phyloP scores from a whole-genome alignment of 2,888 invertebrate genomes.

The Lasioglossum calceatum region DNA sequence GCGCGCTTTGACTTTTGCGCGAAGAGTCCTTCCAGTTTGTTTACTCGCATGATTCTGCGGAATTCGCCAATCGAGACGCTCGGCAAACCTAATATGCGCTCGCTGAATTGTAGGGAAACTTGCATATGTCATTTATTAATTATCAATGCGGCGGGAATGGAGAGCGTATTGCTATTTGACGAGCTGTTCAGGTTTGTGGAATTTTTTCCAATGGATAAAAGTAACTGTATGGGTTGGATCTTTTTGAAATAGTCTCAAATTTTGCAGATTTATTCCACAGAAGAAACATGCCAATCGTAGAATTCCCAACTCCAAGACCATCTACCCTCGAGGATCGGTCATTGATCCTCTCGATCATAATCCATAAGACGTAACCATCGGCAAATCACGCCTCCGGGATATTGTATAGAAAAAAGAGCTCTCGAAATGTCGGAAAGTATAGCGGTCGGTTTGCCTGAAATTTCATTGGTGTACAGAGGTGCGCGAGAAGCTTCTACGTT shows the following conservation, averaged over 20 bases:
- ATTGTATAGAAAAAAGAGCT: constrained; percentile 16
- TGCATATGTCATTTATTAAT: not conserved
- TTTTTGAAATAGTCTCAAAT: not conserved
- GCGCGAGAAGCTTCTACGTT: constrained; percentile 26
- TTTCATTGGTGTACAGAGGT: constrained; percentile 44
- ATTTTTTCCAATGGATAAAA: not conserved
- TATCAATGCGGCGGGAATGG: not conserved
- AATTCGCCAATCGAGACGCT: constrained; percentile 36
- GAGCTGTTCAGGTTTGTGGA: not conserved
- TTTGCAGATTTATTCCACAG: not conserved
- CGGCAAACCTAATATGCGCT: not conserved
- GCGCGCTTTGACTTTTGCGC: constrained; percentile 28
- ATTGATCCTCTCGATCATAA: not conserved
- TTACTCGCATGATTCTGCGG: constrained; percentile 31
- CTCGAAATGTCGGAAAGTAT: constrained; percentile 18
- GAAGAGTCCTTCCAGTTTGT: constrained; percentile 46
- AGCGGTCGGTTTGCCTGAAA: constrained; percentile 28
- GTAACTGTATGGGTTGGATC: not conserved
- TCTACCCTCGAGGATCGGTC: not conserved
- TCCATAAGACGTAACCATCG: not conserved
- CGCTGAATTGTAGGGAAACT: not conserved
- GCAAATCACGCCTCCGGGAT: not conserved
- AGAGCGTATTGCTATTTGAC: not conserved
- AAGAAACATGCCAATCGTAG: not conserved
- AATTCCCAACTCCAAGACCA: not conserved